Base-by-base conservation (phyloP, 2,888 invertebrate species). In the Brenthis daphne region DNA sequence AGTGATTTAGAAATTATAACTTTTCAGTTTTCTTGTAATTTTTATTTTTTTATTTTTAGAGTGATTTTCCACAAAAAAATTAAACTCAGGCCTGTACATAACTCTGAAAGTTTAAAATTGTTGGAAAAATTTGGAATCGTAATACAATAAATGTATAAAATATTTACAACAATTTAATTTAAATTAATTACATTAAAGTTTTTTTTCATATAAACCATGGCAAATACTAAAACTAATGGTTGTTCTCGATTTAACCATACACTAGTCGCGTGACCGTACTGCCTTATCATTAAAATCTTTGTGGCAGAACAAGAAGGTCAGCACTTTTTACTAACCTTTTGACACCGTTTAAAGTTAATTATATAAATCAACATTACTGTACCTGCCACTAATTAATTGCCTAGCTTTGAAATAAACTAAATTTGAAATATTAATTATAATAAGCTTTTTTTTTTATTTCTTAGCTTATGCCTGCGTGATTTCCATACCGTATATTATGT, bases 271-370 rank as follows among this genome's bases (percentile, higher is more conserved):
- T 67, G 67, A 63, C 67, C 29, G 2, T 50, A 53, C 57, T 24
- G n/a, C 55, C 51, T 51, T 67, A 67, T 67, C 67, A 56, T 65
- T 61, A 50, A 50, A 65, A 55, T 61, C 69, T 66, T 69, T 56
- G 51, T 61, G 48, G 20, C 48, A 29, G 61, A 33, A 73, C 68
- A 66, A 70, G 48, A 71, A 67, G 73, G 71, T 67, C 73, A 73
- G 60, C 65, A 71, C 67, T 50, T 68, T 73, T 68, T 65, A 73
- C 66, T 69, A 73, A 70, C 69, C 71, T 71, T 73, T 73, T 71
- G 60, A 43, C 57, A 68, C 65, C 24, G 48, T 65, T 60, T 65
- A 54, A 33, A 57, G 57, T 43, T 64, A 57, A 64, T 58, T 57
- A 68, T 58, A 64, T 64, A 68, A 64, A 68, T 64, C 43, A 67